These are phyloP conservation scores for Zalophus californianus DNA, from an alignment of 2,797 vertebrate species.

Conservation along the genomic window DNA sequence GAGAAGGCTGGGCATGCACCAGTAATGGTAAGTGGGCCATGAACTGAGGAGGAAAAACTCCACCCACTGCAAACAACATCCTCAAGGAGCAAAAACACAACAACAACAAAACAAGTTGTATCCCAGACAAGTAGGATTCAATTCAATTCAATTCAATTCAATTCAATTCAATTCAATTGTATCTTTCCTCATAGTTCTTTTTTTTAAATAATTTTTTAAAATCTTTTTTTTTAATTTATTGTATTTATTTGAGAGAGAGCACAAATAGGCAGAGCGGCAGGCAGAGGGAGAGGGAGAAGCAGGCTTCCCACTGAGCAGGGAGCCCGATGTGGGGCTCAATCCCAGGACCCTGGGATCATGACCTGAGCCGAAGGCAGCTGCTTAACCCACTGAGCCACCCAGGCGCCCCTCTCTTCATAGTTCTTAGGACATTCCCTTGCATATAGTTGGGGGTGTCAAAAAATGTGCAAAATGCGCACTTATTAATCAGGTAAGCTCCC, in stretches of 20 bases:
- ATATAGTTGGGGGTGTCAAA: neutral
- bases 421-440: slow-evolving; percentile 41
- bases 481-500: neutral
- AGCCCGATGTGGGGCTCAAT: too few relatives aligned
- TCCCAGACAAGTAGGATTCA: neutral
- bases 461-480: neutral
- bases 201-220: too few relatives aligned
- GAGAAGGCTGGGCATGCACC: neutral
- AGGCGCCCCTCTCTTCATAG: too few relatives aligned
- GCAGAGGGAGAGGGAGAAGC: too few relatives aligned
- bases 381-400: too few relatives aligned
- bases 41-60: neutral
- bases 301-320: too few relatives aligned
- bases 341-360: too few relatives aligned
- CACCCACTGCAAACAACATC: neutral
- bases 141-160: neutral
- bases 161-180: neutral
- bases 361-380: too few relatives aligned
- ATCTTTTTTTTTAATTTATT: too few relatives aligned
- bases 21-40: neutral
- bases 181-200: neutral
- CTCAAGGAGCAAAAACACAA: neutral
- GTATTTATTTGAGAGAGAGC: too few relatives aligned
- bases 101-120: neutral
- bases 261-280: too few relatives aligned